phyloP scores from a whole-genome alignment of 1,140 invertebrate genomes.

The Drepana arcuata region DNA sequence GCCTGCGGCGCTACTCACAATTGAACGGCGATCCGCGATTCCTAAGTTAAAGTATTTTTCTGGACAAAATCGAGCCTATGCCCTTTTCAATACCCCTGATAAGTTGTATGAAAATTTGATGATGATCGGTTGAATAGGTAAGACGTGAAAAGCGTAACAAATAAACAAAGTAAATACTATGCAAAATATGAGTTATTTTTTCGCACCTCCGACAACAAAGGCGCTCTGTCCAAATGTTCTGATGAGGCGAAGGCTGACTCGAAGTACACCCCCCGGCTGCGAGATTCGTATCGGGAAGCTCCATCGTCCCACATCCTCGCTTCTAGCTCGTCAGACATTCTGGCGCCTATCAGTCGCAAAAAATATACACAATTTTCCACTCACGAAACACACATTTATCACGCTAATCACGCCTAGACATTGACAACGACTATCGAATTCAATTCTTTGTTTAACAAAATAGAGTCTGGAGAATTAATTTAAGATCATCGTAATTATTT shows the following conservation, averaged over 20 bases:
- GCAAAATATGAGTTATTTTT: slow-evolving; percentile 3
- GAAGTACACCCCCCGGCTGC: slow-evolving; percentile 44
- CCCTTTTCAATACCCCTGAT: too few relatives aligned
- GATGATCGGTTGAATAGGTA: too few relatives aligned
- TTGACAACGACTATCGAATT: background rate
- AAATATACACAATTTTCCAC: slow-evolving; percentile 16
- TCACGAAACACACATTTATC: slow-evolving; percentile 14
- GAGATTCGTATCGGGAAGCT: slow-evolving; percentile 42
- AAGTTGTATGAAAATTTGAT: too few relatives aligned
- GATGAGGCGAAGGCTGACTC: slow-evolving; percentile 59
- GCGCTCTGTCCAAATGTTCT: slow-evolving; percentile 58
- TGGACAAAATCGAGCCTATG: too few relatives aligned
- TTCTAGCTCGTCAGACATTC: slow-evolving; percentile 66
- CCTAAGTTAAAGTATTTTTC: too few relatives aligned
- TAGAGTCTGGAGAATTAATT: slow-evolving; percentile 9
- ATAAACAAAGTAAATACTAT: slow-evolving; percentile 1
- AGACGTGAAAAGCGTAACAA: background rate
- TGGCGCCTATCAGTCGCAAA: slow-evolving; percentile 38
- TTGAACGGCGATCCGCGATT: too few relatives aligned
- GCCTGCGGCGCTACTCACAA: too few relatives aligned
- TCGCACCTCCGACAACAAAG: slow-evolving; percentile 58
- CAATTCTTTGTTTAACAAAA: slow-evolving; percentile 7
- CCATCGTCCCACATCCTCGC: slow-evolving; percentile 64
- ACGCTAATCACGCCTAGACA: slow-evolving; percentile 6
- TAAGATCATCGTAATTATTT: slow-evolving; percentile 8